A percentile compares a stretch with the other conserved stretches of the same genome.
Evolutionary conservation across 2,113 vertebrate species (phyloP).

Genomic region (Mionectes macconnelli): DNA sequence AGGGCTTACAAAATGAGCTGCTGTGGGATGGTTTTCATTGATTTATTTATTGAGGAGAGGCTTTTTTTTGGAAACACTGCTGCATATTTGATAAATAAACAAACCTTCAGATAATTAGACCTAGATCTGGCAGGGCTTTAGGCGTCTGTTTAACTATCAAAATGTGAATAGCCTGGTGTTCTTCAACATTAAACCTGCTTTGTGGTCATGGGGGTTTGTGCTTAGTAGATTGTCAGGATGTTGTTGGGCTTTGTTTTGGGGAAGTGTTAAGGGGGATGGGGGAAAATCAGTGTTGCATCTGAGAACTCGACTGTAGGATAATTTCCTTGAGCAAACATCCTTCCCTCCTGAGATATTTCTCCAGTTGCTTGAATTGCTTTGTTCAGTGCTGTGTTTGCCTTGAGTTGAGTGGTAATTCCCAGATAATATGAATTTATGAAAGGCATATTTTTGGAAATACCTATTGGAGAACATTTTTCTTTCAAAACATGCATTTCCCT

Average conservation of each 20-base stretch:
- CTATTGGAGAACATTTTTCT: background rate
- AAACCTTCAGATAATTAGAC: background rate
- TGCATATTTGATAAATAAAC: background rate
- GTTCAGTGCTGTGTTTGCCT: conserved; percentile 1
- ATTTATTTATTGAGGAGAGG: background rate
- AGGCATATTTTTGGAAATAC: background rate
- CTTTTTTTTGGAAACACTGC: background rate
- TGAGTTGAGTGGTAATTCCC: conserved; percentile 12
- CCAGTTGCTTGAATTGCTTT: background rate
- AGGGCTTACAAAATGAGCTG: background rate
- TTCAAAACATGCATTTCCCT: background rate
- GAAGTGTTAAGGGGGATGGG: background rate
- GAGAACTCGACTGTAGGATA: background rate
- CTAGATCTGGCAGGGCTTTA: background rate
- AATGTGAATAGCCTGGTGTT: background rate
- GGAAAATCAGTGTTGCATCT: background rate
- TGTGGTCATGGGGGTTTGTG: background rate
- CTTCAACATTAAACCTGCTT: background rate
- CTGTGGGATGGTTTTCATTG: background rate
- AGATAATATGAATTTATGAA: background rate
- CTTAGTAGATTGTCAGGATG: background rate
- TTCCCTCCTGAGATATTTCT: background rate
- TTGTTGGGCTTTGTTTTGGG: background rate
- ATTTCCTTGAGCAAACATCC: conserved; percentile 22
- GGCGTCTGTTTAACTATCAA: background rate